Evolutionary conservation across 2,888 invertebrate species (phyloP).

Genomic region (Cryptocephalus primarius): DNA sequence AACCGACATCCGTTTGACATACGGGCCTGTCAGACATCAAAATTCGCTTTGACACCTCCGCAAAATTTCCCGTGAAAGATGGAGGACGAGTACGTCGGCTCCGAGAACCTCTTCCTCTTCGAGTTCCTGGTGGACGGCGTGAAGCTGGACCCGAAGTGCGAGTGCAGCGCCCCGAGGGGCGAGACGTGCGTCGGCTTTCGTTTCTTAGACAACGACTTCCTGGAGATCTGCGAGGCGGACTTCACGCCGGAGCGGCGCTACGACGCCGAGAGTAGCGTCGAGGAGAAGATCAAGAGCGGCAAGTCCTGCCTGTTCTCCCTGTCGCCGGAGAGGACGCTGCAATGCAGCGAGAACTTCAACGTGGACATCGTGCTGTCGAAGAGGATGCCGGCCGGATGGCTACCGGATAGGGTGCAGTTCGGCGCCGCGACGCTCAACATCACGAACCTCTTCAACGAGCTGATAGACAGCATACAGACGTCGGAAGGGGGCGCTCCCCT

Average conservation of each 20-base stretch:
- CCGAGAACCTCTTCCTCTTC: conserved; percentile 49
- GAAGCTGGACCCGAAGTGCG: conserved; percentile 24
- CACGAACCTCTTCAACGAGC: conserved; percentile 47
- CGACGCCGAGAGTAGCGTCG: conserved; percentile 26
- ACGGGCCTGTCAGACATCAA: no score
- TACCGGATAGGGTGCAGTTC: conserved; percentile 51
- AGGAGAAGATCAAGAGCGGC: conserved; percentile 35
- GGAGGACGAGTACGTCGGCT: conserved; percentile 23
- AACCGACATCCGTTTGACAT: no score
- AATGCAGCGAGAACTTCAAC: conserved; percentile 45
- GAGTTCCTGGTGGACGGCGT: conserved; percentile 51
- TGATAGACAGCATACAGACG: conserved; percentile 37
- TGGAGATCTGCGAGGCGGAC: conserved; percentile 53
- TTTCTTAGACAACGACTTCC: conserved; percentile 45
- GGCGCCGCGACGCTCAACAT: conserved; percentile 44
- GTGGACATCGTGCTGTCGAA: conserved; percentile 47
- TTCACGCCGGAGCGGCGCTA: conserved; percentile 27
- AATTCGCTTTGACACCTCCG: no score
- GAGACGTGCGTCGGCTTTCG: conserved; percentile 52
- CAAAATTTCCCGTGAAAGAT: conserved; percentile 2
- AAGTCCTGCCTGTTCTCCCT: conserved; percentile 60
- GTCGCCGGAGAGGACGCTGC: conserved; percentile 42
- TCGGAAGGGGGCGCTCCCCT: conserved; percentile 35
- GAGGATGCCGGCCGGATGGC: conserved; percentile 48
- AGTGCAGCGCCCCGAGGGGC: conserved; percentile 29